These are phyloP conservation scores for Pseudolaguvia tuberculata DNA, from an alignment of 2,113 vertebrate genomes.

Conservation along the genomic window DNA sequence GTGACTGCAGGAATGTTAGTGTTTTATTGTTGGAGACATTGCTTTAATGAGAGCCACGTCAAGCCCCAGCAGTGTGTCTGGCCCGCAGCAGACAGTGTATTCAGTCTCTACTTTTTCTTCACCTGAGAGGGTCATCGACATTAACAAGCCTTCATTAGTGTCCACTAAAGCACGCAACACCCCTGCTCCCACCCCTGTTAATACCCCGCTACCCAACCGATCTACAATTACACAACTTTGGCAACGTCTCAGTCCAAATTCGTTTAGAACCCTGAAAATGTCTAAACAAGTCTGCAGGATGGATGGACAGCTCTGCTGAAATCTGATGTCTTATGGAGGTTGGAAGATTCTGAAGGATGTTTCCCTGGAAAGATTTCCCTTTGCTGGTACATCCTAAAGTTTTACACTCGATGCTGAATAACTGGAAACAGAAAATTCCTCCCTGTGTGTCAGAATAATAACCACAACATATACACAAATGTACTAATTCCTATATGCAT, in stretches of 20 bases:
- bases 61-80: conserved; percentile 41
- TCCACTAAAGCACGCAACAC: not conserved
- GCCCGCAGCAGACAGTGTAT: conserved; percentile 2
- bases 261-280: too few relatives aligned
- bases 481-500: too few relatives aligned
- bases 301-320: not conserved
- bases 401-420: not conserved
- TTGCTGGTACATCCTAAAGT: conserved; percentile 17
- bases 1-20: conserved; percentile 52
- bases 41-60: conserved; percentile 56
- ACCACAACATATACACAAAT: too few relatives aligned
- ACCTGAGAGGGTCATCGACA: conserved; percentile 48
- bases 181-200: too few relatives aligned
- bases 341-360: not conserved
- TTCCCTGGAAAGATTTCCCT: not conserved
- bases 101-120: not conserved
- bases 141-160: conserved; percentile 59
- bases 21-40: conserved; percentile 49
- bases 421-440: not conserved
- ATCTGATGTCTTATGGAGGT: not conserved
- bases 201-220: too few relatives aligned
- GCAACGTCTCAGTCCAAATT: too few relatives aligned
- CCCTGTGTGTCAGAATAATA: not conserved
- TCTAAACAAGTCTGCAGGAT: not conserved
- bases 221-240: conserved; percentile 57